Conservation (phyloP, 2,113 vertebrate species). For the Pholis gunnellus region DNA sequence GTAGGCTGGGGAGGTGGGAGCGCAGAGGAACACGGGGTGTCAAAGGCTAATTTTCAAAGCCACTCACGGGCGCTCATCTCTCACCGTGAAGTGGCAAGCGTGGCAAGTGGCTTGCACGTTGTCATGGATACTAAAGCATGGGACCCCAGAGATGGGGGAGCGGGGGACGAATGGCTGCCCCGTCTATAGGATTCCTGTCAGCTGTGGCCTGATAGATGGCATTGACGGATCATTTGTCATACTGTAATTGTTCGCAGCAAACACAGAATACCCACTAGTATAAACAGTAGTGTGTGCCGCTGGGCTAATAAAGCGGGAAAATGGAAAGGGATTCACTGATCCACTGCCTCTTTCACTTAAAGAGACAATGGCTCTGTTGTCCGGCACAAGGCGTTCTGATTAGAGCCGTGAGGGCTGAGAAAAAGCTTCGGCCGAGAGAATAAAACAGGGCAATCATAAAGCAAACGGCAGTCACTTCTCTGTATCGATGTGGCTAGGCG, state of each 20-base stretch:
- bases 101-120: conserved; percentile 89
- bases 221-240: conserved; percentile 99
- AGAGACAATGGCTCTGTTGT: conserved; percentile 89
- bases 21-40: conserved; percentile 67
- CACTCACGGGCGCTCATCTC: conserved; percentile 84
- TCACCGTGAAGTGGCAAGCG: conserved; percentile 85
- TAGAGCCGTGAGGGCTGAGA: conserved; percentile 72
- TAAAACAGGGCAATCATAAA: conserved; percentile 85
- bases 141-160: conserved; percentile 93
- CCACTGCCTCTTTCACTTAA: conserved; percentile 89
- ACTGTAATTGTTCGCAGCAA: conserved; percentile 99
- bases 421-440: conserved; percentile 69
- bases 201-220: conserved; percentile 95
- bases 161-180: conserved; percentile 95
- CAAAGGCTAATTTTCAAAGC: conserved; percentile 87
- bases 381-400: conserved; percentile 72
- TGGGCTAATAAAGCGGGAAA: conserved; percentile 96
- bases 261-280: conserved; percentile 98
- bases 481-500: conserved; percentile 80
- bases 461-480: conserved; percentile 83
- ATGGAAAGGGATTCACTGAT: conserved; percentile 93
- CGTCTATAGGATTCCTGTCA: conserved; percentile 99
- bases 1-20: conserved; percentile 52
- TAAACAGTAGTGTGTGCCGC: conserved; percentile 93
- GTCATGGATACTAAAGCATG: conserved; percentile 95